phyloP scores from a whole-genome alignment of 2,888 invertebrate species.

The Cerastis rubricosa region DNA sequence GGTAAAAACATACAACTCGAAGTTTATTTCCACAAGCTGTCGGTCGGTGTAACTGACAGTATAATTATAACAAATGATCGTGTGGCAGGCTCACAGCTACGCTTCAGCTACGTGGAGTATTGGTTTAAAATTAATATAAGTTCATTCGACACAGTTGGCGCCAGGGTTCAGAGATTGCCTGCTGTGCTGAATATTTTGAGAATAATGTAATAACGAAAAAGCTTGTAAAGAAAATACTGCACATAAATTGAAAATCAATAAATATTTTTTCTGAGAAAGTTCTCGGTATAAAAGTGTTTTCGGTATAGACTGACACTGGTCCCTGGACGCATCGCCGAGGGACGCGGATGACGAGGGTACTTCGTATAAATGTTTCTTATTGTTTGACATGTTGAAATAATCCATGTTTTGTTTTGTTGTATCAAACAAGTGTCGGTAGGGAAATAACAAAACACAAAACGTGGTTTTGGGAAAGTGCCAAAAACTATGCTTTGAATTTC shows the following conservation, averaged over 20 bases:
- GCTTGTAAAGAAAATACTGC: background rate
- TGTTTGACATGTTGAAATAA: conserved; percentile 1
- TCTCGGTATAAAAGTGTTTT: background rate
- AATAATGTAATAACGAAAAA: background rate
- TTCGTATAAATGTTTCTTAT: background rate
- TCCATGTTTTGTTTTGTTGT: background rate
- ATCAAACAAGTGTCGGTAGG: background rate
- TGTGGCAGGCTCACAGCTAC: no score
- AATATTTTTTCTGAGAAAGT: background rate
- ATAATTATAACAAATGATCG: no score
- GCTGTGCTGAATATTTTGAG: background rate
- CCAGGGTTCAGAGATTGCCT: no score
- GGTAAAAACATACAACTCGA: no score
- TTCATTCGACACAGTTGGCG: no score
- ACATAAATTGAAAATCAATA: background rate
- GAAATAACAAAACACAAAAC: background rate
- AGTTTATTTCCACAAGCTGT: no score
- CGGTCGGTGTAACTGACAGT: no score
- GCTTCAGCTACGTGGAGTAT: no score
- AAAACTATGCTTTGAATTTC: no score
- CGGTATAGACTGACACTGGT: background rate
- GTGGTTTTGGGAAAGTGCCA: no score
- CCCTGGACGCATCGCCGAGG: background rate
- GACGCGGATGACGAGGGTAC: background rate
- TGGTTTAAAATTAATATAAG: no score